Evolutionary conservation across 2,888 invertebrate genomes (phyloP), one percentile per base, ranked within the genome.

Genomic region (Yponomeuta cagnagella): DNA sequence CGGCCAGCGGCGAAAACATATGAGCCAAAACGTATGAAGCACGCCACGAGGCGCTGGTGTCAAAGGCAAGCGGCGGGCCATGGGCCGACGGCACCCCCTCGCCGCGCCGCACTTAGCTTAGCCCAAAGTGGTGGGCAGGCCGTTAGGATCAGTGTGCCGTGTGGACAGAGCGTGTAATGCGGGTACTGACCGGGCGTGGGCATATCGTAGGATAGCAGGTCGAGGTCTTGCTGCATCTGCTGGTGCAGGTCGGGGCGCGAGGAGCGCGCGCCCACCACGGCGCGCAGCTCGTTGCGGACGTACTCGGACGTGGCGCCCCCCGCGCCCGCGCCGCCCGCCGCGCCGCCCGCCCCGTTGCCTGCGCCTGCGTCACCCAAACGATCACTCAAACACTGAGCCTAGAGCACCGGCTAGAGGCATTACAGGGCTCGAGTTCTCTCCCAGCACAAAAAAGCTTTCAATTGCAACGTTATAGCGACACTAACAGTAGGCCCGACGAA

Each of bases 241-340:
- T 93, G 79, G 77, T 88, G 91, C 77, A 88, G 80, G 77, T 87
- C 90, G 81, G 87, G 92, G 77, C 82, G 92, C 76, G 93, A 92
- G 58, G 96, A 96, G 80, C 98, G 94, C 71, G 96, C 97, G 76
- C 96, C 97, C 73, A 98, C 97, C 74, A 96, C 95, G 69, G 97
- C 97, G 77, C 98, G 94, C 80, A 98, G 92, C 89, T 98, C 97
- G 90, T 98, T 97, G 81, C 97, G 95, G 77, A 98, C 98, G 89
- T 96, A 98, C 90, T 98, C 98, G 70, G 97, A 96, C 73, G 95
- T 94, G 84, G 93, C 94, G 80, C 93, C 94, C 80, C 92, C 93
- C 10, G 77, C 52, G 52, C 52, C 52, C 12, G 93, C 94, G 80
- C 92, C 93, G 10, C 77, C 33, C 43, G 43, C 43, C 43, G 43